A percentile compares a stretch with the other conserved stretches of the same genome.
Evolutionary conservation across 2,797 vertebrate species (phyloP).

Genomic region (Furcifer pardalis): DNA sequence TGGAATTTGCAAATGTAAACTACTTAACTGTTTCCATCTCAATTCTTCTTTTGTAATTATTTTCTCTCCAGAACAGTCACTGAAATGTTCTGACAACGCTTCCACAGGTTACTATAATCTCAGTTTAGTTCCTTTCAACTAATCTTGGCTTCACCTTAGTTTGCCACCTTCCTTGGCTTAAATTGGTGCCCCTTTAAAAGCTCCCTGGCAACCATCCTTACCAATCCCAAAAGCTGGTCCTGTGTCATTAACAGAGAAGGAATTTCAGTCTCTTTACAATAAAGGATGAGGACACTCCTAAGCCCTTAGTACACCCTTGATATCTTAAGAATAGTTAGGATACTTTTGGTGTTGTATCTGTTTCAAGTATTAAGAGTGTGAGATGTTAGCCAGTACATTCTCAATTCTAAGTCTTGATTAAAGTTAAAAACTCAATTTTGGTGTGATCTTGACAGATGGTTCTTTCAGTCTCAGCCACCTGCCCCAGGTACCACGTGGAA

Average conservation of each 20-base stretch:
- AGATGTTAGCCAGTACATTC: background rate
- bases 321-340: background rate
- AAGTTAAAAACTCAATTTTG: background rate
- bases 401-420: background rate
- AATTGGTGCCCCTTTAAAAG: too few relatives aligned
- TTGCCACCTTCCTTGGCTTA: too few relatives aligned
- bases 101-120: too few relatives aligned
- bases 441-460: background rate
- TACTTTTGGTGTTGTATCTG: background rate
- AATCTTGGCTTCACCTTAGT: too few relatives aligned
- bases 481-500: background rate
- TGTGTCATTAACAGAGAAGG: background rate
- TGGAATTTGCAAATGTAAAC: too few relatives aligned
- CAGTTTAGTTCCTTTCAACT: too few relatives aligned
- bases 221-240: background rate
- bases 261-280: background rate
- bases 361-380: background rate
- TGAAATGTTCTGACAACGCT: too few relatives aligned
- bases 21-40: too few relatives aligned
- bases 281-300: background rate
- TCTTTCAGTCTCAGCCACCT: background rate
- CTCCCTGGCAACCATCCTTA: too few relatives aligned
- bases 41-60: too few relatives aligned
- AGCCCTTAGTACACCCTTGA: background rate
- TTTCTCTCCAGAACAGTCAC: too few relatives aligned